Evolutionary conservation across 1,140 invertebrate species (phyloP), one percentile per base, ranked within the genome.

Genomic region (Drosophila kanapiae): DNA sequence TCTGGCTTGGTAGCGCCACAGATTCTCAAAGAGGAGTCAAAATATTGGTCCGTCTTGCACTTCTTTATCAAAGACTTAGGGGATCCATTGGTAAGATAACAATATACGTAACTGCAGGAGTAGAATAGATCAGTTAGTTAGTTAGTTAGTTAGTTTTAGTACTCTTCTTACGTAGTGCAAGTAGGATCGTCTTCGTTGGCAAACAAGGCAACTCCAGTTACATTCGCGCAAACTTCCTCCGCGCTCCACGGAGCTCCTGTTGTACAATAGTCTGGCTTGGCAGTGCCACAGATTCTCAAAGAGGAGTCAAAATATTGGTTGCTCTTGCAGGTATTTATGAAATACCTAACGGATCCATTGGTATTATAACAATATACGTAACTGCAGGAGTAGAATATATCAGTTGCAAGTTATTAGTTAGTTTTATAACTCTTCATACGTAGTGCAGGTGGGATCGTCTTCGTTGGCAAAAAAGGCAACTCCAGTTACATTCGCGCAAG

Each of bases 381-480:
- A 8, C 81, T 84, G 40, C 13, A 83, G 31, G 7, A 59, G 9
- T 11, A 5, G 3, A 9, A 27, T 4, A 7, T n/a, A 6, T 11
- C 37, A 43, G 31, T 27, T 8, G 23, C 8, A 23, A 54, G 11
- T 37, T 6, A 6, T 23, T 37, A 5, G 0, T 13, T 29, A 6
- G 9, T 35, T 23, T 7, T 4, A 6, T 5, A 16, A 6, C 13
- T 8, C 4, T 10, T 14, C 49, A 54, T 47, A 78, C 80, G 45
- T 53, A 18, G 35, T 47, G 43, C 80, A 83, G 13, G 69, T 78
- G n/a, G 60, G 42, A 82, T 82, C 80, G 4, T 42, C 47, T 40
- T 64, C 10, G 33, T 82, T 78, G 27, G 33, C 1, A 23, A 76
- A 54, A n/a, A 27, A 54, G 13, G 42, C 37, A 10, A 5, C 18